Percentiles rank a stretch among this genome's conserved stretches.
phyloP scores from a whole-genome alignment of 1,140 invertebrate genomes.

The Drosophila parvula region DNA sequence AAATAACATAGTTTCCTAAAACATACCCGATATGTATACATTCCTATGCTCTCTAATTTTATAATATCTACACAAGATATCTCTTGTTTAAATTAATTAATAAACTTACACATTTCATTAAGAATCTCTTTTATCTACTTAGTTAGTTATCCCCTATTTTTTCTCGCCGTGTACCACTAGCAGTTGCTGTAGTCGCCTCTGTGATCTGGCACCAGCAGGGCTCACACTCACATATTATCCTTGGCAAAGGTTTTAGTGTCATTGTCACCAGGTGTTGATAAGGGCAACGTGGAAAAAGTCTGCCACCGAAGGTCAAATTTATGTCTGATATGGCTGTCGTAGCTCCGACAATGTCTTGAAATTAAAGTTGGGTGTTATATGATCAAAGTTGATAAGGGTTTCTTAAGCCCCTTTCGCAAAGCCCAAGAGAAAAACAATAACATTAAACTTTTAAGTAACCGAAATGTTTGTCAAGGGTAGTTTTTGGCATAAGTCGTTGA shows the following conservation, averaged over 20 bases:
- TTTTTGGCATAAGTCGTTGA: too few species aligned
- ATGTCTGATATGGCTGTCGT: slow-evolving; percentile 28
- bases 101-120: too few species aligned
- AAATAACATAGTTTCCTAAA: too few species aligned
- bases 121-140: too few species aligned
- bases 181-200: slow-evolving; percentile 10
- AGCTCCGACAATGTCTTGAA: slow-evolving; percentile 13
- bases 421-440: slow-evolving; percentile 4
- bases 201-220: slow-evolving; percentile 40
- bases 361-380: slow-evolving; percentile 14
- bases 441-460: slow-evolving; percentile 1
- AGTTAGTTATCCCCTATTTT: too few species aligned
- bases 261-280: slow-evolving; percentile 77
- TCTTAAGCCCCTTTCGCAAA: neutral
- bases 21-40: too few species aligned
- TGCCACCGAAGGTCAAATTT: slow-evolving; percentile 43
- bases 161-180: slow-evolving; percentile 5
- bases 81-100: too few species aligned
- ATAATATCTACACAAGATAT: too few species aligned
- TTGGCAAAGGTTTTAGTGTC: slow-evolving; percentile 73
- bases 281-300: slow-evolving; percentile 42
- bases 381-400: slow-evolving; percentile 20
- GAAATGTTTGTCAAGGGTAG: too few species aligned
- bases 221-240: slow-evolving; percentile 38
- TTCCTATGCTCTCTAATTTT: too few species aligned